Base-by-base conservation (phyloP, 2,888 invertebrate genomes). In the Drosophila putrida region DNA sequence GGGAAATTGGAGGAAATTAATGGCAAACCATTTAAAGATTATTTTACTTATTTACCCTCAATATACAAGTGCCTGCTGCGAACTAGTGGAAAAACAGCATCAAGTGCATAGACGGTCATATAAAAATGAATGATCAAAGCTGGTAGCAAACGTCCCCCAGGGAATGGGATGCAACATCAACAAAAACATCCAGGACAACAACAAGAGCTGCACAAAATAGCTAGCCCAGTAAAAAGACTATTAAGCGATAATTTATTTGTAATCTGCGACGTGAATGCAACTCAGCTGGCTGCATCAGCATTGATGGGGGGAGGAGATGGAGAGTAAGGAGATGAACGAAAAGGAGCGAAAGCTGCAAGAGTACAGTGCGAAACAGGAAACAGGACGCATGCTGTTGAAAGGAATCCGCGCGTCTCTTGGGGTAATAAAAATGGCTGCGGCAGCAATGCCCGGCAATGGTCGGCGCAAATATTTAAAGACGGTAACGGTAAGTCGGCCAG, bases 211-310 rank as follows among this genome's bases (percentile, higher is more conserved):
- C 27, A 57, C 35, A 33, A 35, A 44, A 67, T 44, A 80, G 70
- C 53, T 50, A 59, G 69, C 62, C 49, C 47, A 66, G 72, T 72
- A 75, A 87, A 84, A 86, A 80, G 82, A 85, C 91, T 91, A 90
- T 91, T 92, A 92, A 82, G 88, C 90, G 90, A 91, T 91, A 91
- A 91, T 92, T 91, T 91, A 91, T 91, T 91, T 91, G 91, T 91
- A 91, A 92, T 91, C 92, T 91, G 90, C 89, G 88, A 85, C 84
- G 84, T 88, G 89, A 80, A 80, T 76, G 72, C 64, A 67, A 79
- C 78, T 65, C 65, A 64, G 66, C 67, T 49, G 71, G 72, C 44
- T 53, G 64, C 61, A 65, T 28, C 35, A 20, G 46, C 59, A 50
- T 49, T 36, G 50, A 47, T 27, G 46, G 39, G 49, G 49, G n/a